Conservation (phyloP, 2,113 vertebrate species). For the Puffinus mauretanicus region DNA sequence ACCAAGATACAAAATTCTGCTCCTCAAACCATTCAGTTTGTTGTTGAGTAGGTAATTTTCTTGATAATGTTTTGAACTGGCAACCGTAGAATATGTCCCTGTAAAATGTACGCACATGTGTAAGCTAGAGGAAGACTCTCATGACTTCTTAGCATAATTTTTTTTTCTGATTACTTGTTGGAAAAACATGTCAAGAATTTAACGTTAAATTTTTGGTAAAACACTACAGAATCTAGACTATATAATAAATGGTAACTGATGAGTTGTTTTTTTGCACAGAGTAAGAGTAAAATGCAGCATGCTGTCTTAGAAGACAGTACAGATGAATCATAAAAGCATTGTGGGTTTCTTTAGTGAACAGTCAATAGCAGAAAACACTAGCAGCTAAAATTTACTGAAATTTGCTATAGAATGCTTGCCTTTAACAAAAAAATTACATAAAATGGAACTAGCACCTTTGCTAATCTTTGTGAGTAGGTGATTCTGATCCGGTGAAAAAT, state of each 20-base stretch:
- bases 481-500: not conserved
- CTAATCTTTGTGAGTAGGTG: not conserved
- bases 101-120: not conserved
- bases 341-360: not conserved
- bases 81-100: not conserved
- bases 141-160: not conserved
- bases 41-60: not conserved
- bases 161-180: not conserved
- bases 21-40: not conserved
- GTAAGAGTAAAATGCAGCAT: not conserved
- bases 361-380: not conserved
- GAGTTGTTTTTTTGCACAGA: not conserved
- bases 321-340: not conserved
- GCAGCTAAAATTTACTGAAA: not conserved
- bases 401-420: not conserved
- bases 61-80: not conserved
- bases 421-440: not conserved
- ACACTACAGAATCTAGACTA: not conserved
- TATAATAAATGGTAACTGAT: not conserved
- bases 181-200: not conserved
- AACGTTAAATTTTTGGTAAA: not conserved
- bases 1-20: not conserved
- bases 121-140: not conserved
- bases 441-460: not conserved
- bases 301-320: not conserved